Conservation (phyloP, 2,113 vertebrate species). For the Myocastor coypus region DNA sequence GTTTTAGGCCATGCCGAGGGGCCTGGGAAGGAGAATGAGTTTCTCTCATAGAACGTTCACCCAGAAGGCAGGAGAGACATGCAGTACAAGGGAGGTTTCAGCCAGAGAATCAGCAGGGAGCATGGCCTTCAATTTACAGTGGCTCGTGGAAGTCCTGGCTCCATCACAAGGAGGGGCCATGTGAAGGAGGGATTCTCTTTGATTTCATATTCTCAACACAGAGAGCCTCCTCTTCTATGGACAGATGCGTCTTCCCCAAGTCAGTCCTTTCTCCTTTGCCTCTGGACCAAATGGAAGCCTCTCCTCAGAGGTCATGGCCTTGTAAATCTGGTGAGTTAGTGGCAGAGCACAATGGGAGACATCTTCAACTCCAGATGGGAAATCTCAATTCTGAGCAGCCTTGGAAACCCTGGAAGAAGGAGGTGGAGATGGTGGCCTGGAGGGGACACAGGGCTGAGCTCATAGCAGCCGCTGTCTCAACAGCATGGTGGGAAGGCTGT, state of each 20-base stretch:
- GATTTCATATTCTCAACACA: not conserved
- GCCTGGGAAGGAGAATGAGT: not conserved
- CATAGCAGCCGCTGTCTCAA: not conserved
- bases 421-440: not conserved
- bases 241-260: not conserved
- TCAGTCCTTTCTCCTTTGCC: not conserved
- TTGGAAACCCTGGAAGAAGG: not conserved
- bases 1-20: not conserved
- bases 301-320: not conserved
- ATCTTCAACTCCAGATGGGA: not conserved
- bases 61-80: not conserved
- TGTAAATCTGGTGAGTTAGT: not conserved
- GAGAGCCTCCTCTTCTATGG: too few species aligned
- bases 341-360: not conserved
- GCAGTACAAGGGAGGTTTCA: not conserved
- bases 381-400: not conserved
- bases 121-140: too few species aligned
- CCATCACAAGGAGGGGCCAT: not conserved
- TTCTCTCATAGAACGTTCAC: not conserved
- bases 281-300: not conserved
- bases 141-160: not conserved
- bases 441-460: too few species aligned
- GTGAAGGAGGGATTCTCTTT: not conserved
- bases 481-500: not conserved
- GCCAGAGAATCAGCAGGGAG: not conserved